Percentiles rank a stretch among this genome's conserved stretches.
Evolutionary conservation across 2,888 invertebrate genomes (phyloP).

Genomic region (Micoletzkya japonica): DNA sequence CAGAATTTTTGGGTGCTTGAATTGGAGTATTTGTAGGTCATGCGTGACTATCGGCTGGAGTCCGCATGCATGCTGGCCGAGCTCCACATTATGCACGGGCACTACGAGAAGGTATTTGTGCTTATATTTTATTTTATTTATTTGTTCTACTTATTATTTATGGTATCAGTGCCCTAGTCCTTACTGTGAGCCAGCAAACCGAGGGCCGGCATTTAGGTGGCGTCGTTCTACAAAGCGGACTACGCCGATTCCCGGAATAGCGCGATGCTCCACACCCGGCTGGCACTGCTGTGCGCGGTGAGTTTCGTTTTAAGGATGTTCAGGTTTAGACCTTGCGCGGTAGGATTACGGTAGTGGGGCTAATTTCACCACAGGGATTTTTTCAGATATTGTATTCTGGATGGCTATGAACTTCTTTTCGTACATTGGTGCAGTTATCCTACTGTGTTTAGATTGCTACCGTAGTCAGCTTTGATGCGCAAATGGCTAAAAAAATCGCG

Average conservation of each 20-base stretch:
- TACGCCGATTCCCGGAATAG: background rate
- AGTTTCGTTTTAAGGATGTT: too few relatives aligned
- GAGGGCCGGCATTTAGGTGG: constrained; percentile 12
- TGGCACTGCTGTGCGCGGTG: constrained; percentile 23
- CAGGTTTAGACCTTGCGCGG: too few relatives aligned
- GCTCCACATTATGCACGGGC: background rate
- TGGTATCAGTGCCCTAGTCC: too few relatives aligned
- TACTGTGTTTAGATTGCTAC: too few relatives aligned
- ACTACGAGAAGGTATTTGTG: constrained; percentile 1
- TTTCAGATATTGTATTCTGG: too few relatives aligned
- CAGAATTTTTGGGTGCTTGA: background rate
- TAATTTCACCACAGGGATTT: too few relatives aligned
- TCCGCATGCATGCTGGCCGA: constrained; percentile 29
- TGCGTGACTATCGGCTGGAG: constrained; percentile 24
- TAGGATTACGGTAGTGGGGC: too few relatives aligned
- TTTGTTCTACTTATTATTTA: background rate
- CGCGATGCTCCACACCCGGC: background rate
- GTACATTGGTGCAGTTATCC: too few relatives aligned
- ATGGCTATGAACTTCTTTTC: too few relatives aligned
- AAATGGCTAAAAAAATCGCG: too few relatives aligned
- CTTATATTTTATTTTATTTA: background rate
- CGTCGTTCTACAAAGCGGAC: background rate
- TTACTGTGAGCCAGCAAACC: too few relatives aligned
- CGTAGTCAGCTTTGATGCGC: too few relatives aligned
- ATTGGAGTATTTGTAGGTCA: constrained; percentile 1